Percentiles rank a stretch among this genome's conserved stretches.
Conservation (phyloP, 2,888 invertebrate genomes). For the Scaptomyza polygonia region DNA sequence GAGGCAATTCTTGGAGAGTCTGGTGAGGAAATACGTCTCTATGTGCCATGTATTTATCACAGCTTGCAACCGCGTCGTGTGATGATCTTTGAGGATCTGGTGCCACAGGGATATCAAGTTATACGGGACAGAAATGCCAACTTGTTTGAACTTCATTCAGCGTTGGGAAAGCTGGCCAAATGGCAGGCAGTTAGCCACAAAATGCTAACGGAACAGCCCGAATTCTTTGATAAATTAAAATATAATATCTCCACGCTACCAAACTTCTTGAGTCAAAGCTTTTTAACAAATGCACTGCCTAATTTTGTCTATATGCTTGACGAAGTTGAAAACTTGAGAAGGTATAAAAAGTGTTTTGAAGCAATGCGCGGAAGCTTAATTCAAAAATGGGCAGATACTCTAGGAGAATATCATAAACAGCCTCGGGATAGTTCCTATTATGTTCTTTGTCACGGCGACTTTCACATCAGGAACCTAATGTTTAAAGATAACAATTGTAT, state of each 20-base stretch:
- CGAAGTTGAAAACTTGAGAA: constrained; percentile 37
- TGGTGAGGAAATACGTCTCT: constrained; percentile 52
- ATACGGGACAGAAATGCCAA: constrained; percentile 30
- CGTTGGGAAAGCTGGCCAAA: constrained; percentile 55
- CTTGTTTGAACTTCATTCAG: constrained; percentile 18
- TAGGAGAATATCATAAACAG: constrained; percentile 50
- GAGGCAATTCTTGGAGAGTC: constrained; percentile 57
- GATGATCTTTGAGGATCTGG: constrained; percentile 33
- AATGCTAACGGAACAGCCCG: constrained; percentile 21
- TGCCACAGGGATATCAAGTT: constrained; percentile 31
- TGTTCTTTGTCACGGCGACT: constrained; percentile 76
- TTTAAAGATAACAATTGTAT: constrained; percentile 59
- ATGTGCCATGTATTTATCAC: constrained; percentile 48
- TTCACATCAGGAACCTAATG: constrained; percentile 72
- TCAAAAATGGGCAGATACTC: constrained; percentile 21
- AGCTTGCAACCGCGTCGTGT: constrained; percentile 41
- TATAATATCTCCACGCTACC: constrained; percentile 31
- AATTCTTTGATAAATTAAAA: constrained; percentile 18
- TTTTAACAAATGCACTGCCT: constrained; percentile 45
- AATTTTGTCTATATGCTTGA: constrained; percentile 57
- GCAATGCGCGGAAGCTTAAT: constrained; percentile 36
- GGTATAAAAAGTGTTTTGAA: constrained; percentile 55
- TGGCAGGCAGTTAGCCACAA: constrained; percentile 56
- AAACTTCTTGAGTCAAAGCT: constrained; percentile 29
- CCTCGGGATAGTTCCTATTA: constrained; percentile 38